Percentiles rank a stretch among this genome's conserved stretches.
These are phyloP conservation scores for Phalacrocorax carbo DNA, from an alignment of 2,113 vertebrate genomes.

Conservation along the genomic window DNA sequence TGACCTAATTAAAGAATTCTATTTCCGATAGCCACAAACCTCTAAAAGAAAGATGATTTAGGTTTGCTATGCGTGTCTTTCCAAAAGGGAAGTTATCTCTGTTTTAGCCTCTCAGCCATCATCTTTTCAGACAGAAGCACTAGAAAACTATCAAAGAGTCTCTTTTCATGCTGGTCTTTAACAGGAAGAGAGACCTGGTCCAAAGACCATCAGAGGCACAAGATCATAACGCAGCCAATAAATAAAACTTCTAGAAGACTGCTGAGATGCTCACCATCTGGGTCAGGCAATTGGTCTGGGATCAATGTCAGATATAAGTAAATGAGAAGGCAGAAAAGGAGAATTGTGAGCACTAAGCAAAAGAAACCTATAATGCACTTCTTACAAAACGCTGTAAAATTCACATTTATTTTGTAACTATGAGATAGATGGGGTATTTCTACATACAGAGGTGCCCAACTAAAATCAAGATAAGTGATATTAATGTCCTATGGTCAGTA, in stretches of 20 bases:
- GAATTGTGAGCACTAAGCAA: background rate
- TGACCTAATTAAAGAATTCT: background rate
- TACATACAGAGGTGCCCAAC: slow-evolving; percentile 74
- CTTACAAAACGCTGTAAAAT: slow-evolving; percentile 67
- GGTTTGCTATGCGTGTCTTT: background rate
- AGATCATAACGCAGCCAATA: background rate
- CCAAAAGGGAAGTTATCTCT: background rate
- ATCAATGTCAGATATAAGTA: background rate
- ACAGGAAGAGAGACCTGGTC: background rate
- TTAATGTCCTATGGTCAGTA: slow-evolving; percentile 84
- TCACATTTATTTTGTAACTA: slow-evolving; percentile 74
- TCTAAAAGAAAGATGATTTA: background rate
- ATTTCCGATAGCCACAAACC: background rate
- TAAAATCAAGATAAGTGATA: slow-evolving; percentile 82
- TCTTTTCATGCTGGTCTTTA: background rate
- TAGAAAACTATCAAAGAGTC: background rate
- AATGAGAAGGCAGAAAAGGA: slow-evolving; percentile 23
- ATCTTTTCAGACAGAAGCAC: background rate
- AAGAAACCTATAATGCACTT: slow-evolving; percentile 39
- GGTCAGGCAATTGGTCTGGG: background rate
- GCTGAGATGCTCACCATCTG: background rate
- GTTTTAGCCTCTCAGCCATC: background rate
- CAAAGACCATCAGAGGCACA: background rate
- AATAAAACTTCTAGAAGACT: background rate
- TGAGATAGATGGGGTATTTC: slow-evolving; percentile 74